These are phyloP conservation scores for Cyclargus thomasi DNA, from an alignment of 1,140 invertebrate genomes.

Conservation along the genomic window DNA sequence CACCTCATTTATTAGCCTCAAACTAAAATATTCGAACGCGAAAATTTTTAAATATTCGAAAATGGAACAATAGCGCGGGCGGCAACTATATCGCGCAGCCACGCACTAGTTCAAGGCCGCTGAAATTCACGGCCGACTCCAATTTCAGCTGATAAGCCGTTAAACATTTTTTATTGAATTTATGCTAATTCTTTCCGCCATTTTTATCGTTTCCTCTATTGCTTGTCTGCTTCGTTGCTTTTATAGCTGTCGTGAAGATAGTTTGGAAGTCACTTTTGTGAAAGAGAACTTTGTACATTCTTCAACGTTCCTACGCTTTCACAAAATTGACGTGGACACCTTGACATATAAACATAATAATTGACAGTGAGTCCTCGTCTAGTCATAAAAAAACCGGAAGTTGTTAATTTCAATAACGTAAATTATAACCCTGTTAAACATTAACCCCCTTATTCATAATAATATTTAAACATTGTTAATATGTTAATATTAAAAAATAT, in stretches of 20 bases:
- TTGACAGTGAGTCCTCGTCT: background rate
- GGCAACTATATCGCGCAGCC: background rate
- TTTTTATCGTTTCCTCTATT: slow-evolving; percentile 9
- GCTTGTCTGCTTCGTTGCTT: background rate
- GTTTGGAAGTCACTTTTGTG: background rate
- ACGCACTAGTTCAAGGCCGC: slow-evolving; percentile 42
- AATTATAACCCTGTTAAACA: too few species aligned
- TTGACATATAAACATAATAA: background rate
- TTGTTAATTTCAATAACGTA: background rate
- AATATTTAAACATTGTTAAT: too few species aligned
- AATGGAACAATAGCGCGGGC: background rate
- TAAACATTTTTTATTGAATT: slow-evolving; percentile 12
- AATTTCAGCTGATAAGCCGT: slow-evolving; percentile 25
- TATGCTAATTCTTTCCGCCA: slow-evolving; percentile 8
- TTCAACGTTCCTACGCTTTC: background rate
- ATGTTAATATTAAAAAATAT: too few species aligned
- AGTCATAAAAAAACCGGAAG: background rate
- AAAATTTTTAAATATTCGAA: background rate
- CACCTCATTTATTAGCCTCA: background rate
- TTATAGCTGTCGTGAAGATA: background rate
- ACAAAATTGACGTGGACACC: background rate
- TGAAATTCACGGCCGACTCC: slow-evolving; percentile 32
- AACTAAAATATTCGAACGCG: background rate
- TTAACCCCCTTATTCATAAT: too few species aligned
- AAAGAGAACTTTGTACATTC: background rate